A percentile compares a stretch with the other conserved stretches of the same genome.
These are phyloP conservation scores for Gephyroberyx darwinii DNA, from an alignment of 2,797 vertebrate species.

Conservation along the genomic window DNA sequence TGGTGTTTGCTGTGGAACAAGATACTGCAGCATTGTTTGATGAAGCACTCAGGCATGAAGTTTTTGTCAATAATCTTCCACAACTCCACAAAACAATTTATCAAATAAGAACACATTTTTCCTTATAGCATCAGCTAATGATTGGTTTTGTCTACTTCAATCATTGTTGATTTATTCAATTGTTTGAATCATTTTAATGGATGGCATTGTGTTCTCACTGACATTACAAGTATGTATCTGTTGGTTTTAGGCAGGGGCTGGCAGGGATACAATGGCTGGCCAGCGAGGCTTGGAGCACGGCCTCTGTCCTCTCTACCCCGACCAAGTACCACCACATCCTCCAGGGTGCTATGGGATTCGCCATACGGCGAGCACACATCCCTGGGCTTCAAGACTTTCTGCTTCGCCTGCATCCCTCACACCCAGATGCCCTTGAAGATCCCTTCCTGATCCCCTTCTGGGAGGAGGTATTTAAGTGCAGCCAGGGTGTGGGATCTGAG, in stretches of 20 bases:
- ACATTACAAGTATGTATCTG: constrained; percentile 1
- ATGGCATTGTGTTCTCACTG: neutral
- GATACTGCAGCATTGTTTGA: constrained; percentile 80
- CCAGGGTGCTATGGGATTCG: constrained; percentile 84
- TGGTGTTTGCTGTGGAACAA: constrained; percentile 86
- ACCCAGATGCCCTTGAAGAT: constrained; percentile 60
- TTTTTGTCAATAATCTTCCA: neutral
- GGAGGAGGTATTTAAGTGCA: constrained; percentile 83
- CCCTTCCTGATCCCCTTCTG: constrained; percentile 82
- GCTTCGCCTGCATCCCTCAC: constrained; percentile 75
- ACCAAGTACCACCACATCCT: constrained; percentile 77
- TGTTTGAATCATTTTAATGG: neutral
- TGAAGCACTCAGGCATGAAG: constrained; percentile 74
- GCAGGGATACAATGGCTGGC: constrained; percentile 84
- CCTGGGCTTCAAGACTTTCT: constrained; percentile 80
- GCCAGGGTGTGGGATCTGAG: constrained; percentile 46
- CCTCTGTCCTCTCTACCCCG: constrained; percentile 79
- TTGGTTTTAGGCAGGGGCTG: constrained; percentile 70
- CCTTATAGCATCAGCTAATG: neutral
- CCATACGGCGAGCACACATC: constrained; percentile 79
- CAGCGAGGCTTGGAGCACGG: constrained; percentile 87
- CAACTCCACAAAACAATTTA: too few species aligned
- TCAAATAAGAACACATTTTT: too few species aligned
- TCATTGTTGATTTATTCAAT: neutral
- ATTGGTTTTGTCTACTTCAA: neutral